Conservation (phyloP, 2,113 vertebrate genomes). For the Hypocryptadius cinnamomeus region DNA sequence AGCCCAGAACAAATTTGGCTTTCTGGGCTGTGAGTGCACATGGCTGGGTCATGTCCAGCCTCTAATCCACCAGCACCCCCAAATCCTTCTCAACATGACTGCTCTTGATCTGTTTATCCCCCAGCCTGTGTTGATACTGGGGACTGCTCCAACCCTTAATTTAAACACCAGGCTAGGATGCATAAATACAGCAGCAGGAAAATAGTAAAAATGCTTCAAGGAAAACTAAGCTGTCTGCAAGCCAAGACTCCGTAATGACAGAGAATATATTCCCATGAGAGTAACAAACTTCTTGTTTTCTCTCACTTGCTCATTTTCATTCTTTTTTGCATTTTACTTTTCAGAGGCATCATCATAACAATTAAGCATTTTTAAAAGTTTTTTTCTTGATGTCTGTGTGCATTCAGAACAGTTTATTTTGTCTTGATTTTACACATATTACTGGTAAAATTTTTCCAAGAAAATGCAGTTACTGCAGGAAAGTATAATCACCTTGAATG, state of each 20-base stretch:
- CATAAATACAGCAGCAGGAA: background rate
- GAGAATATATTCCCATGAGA: background rate
- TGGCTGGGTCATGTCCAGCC: background rate
- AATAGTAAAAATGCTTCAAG: background rate
- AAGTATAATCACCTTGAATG: background rate
- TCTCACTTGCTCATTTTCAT: background rate
- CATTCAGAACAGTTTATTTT: background rate
- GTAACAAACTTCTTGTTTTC: background rate
- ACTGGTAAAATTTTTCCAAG: background rate
- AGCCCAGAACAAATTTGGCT: background rate
- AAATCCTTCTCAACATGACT: accelerated
- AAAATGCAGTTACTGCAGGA: background rate
- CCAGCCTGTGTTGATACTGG: background rate
- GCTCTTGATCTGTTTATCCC: background rate
- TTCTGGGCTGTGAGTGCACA: background rate
- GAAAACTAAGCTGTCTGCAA: background rate
- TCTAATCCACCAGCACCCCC: accelerated
- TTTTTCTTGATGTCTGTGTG: background rate
- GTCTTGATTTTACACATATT: background rate
- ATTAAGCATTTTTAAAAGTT: background rate
- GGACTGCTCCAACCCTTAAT: background rate
- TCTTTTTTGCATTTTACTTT: background rate
- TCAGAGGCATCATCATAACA: background rate
- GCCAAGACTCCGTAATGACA: background rate
- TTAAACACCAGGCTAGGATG: background rate